phyloP scores from a whole-genome alignment of 2,113 vertebrate genomes.

The Malurus alboscapulatus region DNA sequence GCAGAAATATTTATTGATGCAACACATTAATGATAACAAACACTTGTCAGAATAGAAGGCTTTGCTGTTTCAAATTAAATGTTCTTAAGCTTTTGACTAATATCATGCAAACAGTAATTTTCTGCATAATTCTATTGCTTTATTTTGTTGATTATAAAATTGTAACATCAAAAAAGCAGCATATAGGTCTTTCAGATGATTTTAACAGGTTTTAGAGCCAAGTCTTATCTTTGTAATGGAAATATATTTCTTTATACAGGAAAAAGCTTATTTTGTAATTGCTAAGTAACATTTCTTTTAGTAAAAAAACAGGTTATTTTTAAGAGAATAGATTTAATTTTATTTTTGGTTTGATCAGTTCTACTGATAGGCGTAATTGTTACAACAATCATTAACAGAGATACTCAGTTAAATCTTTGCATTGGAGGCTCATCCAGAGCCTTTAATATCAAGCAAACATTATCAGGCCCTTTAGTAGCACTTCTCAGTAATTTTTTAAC shows the following conservation, averaged over 20 bases:
- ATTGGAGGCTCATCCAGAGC: neutral
- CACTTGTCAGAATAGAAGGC: neutral
- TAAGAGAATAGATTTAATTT: neutral
- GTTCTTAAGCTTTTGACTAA: neutral
- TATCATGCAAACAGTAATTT: neutral
- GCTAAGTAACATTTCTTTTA: neutral
- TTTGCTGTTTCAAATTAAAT: neutral
- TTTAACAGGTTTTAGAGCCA: neutral
- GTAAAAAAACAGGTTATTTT: neutral
- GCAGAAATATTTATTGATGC: neutral
- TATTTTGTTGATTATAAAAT: neutral
- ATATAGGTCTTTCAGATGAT: neutral
- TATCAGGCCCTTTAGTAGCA: neutral
- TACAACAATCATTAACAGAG: neutral
- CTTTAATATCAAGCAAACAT: neutral
- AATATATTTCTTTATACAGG: neutral
- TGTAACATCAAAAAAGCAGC: neutral
- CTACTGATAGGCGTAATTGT: neutral
- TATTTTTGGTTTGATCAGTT: neutral
- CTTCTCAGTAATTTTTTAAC: neutral
- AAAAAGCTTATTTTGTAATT: neutral
- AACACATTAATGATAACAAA: neutral
- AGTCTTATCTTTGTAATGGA: neutral
- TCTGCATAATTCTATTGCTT: neutral
- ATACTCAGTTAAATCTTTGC: neutral